Evolutionary conservation across 2,888 invertebrate species (phyloP), one percentile per base, ranked within the genome.

Genomic region (Drosophila falleni): DNA sequence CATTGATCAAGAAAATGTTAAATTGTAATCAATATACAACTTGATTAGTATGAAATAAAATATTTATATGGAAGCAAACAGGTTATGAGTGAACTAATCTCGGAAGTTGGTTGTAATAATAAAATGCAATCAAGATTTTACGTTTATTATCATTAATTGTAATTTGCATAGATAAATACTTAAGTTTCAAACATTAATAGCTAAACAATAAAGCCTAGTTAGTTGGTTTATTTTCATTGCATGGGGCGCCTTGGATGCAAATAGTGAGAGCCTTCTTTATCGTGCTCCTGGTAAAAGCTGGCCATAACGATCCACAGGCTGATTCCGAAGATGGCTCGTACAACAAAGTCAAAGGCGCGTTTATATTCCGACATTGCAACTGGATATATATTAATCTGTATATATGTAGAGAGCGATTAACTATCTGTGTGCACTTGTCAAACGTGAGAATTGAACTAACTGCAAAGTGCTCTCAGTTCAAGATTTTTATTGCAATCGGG

Each of bases 221-320:
- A n/a, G 9, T 31, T 15, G 4, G 15, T 29, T n/a, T 29, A 13
- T 16, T 19, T n/a, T 59, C 37, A 79, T 44, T 85, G 79, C 80
- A 85, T 65, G 16, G 47, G 42, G 6, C 39, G 81, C 42, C 81
- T 65, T 13, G 83, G 86, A 31, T 84, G 84, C n/a, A 84, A 29
- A 37, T 84, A 84, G 13, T 74, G 66, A 15, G 83, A 81, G n/a
- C 78, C 66, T n/a, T 73, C 39, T 23, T 75, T 58, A 35, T 80
- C 71, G 41, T 83, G 73, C 44, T 71, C 66, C 29, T 68, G 58
- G 44, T 86, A 75, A 13, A 84, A 71, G 73, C 81, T 81, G 29
- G 26, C 65, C 81, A 83, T 83, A 6, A 81, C 51, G 26, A 80
- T 37, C 26, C 80, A 13, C 2, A 84, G 37, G 15, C 80, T 80